These are phyloP conservation scores for Catocala nupta DNA, from an alignment of 2,888 invertebrate genomes.

Conservation along the genomic window DNA sequence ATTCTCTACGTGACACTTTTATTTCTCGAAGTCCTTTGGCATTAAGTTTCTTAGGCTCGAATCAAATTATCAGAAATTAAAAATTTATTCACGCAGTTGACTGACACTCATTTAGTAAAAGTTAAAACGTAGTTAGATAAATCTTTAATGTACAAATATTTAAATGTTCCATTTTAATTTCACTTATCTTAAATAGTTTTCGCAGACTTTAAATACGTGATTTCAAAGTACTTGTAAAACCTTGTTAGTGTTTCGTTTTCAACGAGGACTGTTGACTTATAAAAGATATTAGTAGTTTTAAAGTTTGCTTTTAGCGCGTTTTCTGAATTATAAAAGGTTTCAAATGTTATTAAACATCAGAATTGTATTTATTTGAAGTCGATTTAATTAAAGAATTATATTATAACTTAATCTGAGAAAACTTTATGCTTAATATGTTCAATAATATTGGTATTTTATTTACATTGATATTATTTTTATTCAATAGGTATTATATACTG, in stretches of 20 bases:
- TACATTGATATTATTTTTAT: too few species aligned
- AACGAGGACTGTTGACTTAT: conserved; percentile 21
- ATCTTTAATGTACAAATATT: conserved; percentile 37
- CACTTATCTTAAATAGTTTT: conserved; percentile 28
- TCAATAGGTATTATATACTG: too few species aligned
- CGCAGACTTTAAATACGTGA: conserved; percentile 22
- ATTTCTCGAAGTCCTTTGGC: conserved; percentile 60
- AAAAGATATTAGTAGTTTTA: conserved; percentile 18
- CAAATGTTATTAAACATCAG: conserved; percentile 9
- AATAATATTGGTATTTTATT: too few species aligned
- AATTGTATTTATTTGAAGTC: conserved; percentile 1
- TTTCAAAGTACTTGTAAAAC: conserved; percentile 33
- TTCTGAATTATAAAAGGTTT: conserved; percentile 13
- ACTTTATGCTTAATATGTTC: too few species aligned
- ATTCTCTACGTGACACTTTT: conserved; percentile 84
- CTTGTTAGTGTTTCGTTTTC: conserved; percentile 32
- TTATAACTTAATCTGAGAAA: too few species aligned
- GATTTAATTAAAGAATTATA: neutral
- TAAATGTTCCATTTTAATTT: conserved; percentile 26
- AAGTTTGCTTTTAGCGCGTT: conserved; percentile 14
- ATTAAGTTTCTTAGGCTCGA: conserved; percentile 53
- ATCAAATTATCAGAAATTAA: conserved; percentile 67
- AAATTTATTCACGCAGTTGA: conserved; percentile 58
- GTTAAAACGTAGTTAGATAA: conserved; percentile 33
- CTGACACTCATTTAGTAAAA: conserved; percentile 43